Base-by-base conservation (phyloP, 2,888 invertebrate genomes). In the Balanococcus diminutus region DNA sequence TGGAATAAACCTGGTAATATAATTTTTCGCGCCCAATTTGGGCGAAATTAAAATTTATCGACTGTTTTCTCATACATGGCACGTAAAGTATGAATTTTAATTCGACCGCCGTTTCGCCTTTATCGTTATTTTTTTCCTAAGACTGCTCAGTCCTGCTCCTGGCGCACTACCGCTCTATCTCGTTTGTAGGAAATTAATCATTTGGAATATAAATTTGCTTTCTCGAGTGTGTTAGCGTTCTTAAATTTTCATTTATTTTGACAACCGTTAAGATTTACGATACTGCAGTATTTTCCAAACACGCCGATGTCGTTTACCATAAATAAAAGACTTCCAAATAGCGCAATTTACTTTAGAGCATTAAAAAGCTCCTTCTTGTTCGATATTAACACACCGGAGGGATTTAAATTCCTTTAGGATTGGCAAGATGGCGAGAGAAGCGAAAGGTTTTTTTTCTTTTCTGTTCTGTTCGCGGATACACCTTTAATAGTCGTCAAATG, bases 1-100 rank as follows among this genome's bases (percentile, higher is more conserved):
- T n/a, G n/a, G n/a, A n/a, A n/a, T n/a, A n/a, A 36, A 36, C 51
- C 11, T 51, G 19, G 51, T 14, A 19, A 19, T 51, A 19, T 51
- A 51, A n/a, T 79, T 79, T 36, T 79, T 32, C 28, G 22, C 2
- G 28, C 14, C 75, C 75, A 36, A 79, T 79, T 79, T 19, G 19
- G 3, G 1, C 31, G 67, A 67, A 67, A 36, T 79, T 79, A 79
- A 36, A 79, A 79, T 79, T 79, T 79, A 79, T 79, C 75, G 75
- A 36, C 75, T 79, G 22, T 36, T 84, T 84, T 2, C 22, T 28
- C 84, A 84, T 39, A 39, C 84, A 42, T n/a, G 39, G 56, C 84
- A 84, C 84, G 84, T 84, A 84, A 84, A 84, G 61, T 84, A 84
- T 84, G 84, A 84, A 84, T 84, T 84, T 84, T 84, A 84, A 84